Percentiles rank a stretch among this genome's conserved stretches.
Conservation (phyloP, 2,797 vertebrate species). For the Cyprinodon diabolis region DNA sequence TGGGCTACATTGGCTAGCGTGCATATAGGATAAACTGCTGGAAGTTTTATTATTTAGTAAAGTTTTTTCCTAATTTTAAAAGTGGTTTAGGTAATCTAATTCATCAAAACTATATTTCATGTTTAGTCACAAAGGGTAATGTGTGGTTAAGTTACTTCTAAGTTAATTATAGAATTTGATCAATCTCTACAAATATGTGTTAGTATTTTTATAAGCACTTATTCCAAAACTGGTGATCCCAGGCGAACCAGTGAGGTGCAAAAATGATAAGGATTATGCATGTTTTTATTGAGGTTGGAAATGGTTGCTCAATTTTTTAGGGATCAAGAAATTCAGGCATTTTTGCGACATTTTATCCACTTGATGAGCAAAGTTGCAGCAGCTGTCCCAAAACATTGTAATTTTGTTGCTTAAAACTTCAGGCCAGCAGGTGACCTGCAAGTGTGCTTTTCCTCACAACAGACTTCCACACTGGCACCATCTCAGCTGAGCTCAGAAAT, state of each 20-base stretch:
- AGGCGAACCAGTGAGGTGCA: too few relatives aligned
- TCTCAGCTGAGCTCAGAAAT: neutral
- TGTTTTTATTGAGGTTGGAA: too few relatives aligned
- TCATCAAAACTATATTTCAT: neutral
- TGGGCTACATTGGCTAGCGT: too few relatives aligned
- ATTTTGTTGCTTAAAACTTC: neutral
- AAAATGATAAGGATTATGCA: neutral
- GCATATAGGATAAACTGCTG: neutral
- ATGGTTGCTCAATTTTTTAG: neutral
- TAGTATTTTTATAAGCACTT: neutral
- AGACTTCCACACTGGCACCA: neutral
- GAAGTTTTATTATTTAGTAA: too few relatives aligned
- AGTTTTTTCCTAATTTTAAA: neutral
- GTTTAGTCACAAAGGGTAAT: neutral
- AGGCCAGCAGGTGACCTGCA: neutral
- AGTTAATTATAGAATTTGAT: neutral
- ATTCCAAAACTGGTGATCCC: neutral
- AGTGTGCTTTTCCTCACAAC: neutral
- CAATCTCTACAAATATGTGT: neutral
- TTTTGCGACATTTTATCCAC: neutral
- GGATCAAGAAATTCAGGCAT: neutral
- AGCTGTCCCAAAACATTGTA: neutral
- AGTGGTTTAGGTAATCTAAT: neutral
- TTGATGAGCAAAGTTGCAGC: neutral
- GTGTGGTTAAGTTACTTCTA: neutral